phyloP scores from a whole-genome alignment of 2,888 invertebrate species.

The Acanthosepion esculentum region DNA sequence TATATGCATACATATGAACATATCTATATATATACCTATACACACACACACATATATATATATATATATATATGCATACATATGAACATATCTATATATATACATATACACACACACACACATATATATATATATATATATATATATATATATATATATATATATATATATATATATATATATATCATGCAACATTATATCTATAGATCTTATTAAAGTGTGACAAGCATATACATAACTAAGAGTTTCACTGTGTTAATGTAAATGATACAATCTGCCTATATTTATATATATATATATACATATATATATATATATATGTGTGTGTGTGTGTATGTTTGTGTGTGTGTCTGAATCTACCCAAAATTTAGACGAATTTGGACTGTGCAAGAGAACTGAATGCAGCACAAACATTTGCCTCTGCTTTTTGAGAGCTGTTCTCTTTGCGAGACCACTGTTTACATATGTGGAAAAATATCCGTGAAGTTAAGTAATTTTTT shows the following conservation, averaged over 20 bases:
- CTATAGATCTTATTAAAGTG: no score
- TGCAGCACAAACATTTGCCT: no score
- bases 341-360: neutral
- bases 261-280: neutral
- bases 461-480: no score
- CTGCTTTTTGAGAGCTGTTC: no score
- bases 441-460: no score
- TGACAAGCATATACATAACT: no score
- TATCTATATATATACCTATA: neutral
- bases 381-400: no score
- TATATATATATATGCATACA: neutral
- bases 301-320: neutral
- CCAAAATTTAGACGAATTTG: no score
- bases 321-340: neutral
- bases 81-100: neutral
- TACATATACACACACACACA: neutral
- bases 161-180: neutral
- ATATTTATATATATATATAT: neutral
- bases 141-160: neutral
- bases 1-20: neutral
- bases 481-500: no score
- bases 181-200: neutral
- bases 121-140: neutral
- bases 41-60: neutral
- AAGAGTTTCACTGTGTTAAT: no score